Base-by-base conservation (phyloP, 1,140 invertebrate species). In the Eumeta japonica region DNA sequence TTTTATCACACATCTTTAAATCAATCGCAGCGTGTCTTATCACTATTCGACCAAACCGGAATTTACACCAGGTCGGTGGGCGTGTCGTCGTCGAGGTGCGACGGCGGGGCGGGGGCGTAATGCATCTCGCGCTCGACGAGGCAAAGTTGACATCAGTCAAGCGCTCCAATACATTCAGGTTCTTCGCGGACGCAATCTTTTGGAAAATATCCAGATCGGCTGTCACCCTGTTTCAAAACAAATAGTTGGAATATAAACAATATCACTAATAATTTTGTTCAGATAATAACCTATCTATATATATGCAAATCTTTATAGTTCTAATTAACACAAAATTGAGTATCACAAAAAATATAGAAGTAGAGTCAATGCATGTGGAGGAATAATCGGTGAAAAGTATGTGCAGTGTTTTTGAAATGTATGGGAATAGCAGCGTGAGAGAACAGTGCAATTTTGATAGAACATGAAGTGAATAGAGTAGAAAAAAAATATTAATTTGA, bases 141-240 rank as follows among this genome's bases (percentile, higher is more conserved):
- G 54, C 67, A 72, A 32, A 62, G 58, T 55, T 62, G 58, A 49
- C 67, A 70, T 75, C 68, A 76, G 62, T 76, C 74, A 7, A 76
- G 50, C 45, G 62, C 70, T 2, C 72, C 72, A 35, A 75, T 65
- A 35, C 70, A 75, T 47, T 75, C 72, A 0, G 71, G 75, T 32
- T 77, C 75, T 58, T 77, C 75, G 29, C 66, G 62, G 35, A 77
- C 75, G 46, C 72, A 77, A 43, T 77, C 75, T 48, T 75, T 77
- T 1, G 75, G 75, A 57, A 77, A 77, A 51, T 72, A 77, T 2
- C 75, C 75, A 1, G 72, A 63, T 1, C 66, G 50, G 45, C 70
- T 62, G 52, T 74, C 70, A 24, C 63, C 66, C 64, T 74, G 52
- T 0, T n/a, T n/a, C n/a, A 36, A 15, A 17, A 10, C 30, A 28